phyloP scores from a whole-genome alignment of 1,140 invertebrate species.

The Ruditapes philippinarum region DNA sequence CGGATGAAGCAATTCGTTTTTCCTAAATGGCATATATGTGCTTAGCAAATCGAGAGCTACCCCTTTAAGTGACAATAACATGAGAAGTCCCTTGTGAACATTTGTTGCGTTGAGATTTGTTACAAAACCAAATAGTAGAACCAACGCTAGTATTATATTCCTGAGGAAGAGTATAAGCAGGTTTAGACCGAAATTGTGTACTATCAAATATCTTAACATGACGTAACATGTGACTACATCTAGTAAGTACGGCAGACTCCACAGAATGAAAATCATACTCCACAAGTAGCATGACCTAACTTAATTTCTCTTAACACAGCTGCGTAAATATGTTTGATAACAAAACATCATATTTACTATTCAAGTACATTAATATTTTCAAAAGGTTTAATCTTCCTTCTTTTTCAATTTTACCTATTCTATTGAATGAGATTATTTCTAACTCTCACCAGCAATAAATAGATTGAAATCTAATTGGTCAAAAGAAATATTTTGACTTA shows the following conservation, averaged over 20 bases:
- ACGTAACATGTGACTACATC: not conserved
- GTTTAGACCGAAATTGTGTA: not conserved
- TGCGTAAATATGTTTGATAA: too few relatives aligned
- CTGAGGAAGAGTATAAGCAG: not conserved
- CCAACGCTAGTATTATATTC: not conserved
- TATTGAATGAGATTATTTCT: not conserved
- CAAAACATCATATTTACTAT: too few relatives aligned
- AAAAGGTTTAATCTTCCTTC: too few relatives aligned
- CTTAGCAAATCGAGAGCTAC: not conserved
- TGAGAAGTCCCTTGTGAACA: not conserved
- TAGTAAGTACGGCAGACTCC: not conserved
- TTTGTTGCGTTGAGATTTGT: not conserved
- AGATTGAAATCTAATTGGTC: not conserved
- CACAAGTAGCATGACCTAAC: too few relatives aligned
- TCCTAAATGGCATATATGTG: not conserved
- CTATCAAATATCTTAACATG: not conserved
- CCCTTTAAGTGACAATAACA: not conserved
- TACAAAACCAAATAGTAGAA: not conserved
- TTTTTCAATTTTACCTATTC: not conserved
- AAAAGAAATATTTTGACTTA: not conserved
- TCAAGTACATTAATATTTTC: too few relatives aligned
- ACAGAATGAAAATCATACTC: not conserved
- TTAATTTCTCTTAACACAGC: not conserved
- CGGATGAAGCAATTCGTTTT: constrained; percentile 33
- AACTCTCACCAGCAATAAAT: not conserved